Conservation (phyloP, 2,797 vertebrate species). For the Epinephelus coioides region DNA sequence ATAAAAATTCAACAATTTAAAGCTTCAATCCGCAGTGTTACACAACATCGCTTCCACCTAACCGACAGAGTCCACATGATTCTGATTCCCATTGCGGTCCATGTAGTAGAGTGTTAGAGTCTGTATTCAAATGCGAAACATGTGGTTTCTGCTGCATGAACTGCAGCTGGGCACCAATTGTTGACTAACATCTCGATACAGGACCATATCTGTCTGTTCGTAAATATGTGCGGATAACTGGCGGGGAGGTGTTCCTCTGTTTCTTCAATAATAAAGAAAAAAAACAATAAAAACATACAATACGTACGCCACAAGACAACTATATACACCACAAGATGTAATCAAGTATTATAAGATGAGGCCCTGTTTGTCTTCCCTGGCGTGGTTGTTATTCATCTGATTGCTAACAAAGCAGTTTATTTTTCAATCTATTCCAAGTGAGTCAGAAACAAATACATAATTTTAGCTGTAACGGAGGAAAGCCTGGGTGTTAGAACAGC, state of each 20-base stretch:
- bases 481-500: neutral
- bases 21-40: neutral
- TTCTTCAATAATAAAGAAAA: neutral
- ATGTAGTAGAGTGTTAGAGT: slow-evolving; percentile 32
- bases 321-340: neutral
- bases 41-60: slow-evolving; percentile 3
- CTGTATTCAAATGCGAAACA: slow-evolving; percentile 54
- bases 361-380: neutral
- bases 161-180: slow-evolving; percentile 51
- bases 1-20: neutral
- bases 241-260: neutral
- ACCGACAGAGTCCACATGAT: slow-evolving; percentile 17
- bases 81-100: slow-evolving; percentile 41
- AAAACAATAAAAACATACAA: neutral
- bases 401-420: neutral
- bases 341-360: neutral
- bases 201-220: neutral
- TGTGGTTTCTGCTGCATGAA: slow-evolving; percentile 48
- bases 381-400: neutral
- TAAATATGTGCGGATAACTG: slow-evolving; percentile 4
- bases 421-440: slow-evolving; percentile 3
- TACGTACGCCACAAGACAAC: neutral
- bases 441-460: slow-evolving; percentile 7
- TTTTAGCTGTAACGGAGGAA: slow-evolving; percentile 1
- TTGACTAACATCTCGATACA: slow-evolving; percentile 14